phyloP scores from a whole-genome alignment of 2,888 invertebrate genomes.

The Disparrhopalites patrizii region DNA sequence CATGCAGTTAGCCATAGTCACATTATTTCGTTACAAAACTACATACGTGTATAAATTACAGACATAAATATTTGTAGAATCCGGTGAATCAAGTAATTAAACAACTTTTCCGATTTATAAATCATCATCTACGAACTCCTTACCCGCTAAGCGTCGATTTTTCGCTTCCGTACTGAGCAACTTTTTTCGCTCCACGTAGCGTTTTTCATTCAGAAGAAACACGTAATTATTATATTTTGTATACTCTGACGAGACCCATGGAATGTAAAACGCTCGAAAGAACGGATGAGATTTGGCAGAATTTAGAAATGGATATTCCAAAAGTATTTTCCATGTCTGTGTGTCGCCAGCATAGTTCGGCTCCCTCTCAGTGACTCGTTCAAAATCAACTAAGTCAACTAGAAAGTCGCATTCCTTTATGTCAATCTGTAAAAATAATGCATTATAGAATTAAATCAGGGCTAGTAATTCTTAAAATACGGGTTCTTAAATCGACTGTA shows the following conservation, averaged over 20 bases:
- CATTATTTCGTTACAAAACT: too few species aligned
- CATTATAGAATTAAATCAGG: not conserved
- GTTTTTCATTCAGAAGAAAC: conserved; percentile 55
- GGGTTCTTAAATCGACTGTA: not conserved
- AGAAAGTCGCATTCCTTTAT: conserved; percentile 77
- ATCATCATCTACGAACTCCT: conserved; percentile 42
- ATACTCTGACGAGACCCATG: conserved; percentile 65
- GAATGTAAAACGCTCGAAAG: conserved; percentile 83
- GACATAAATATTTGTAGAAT: too few species aligned
- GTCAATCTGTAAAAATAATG: conserved; percentile 63
- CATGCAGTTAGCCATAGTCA: too few species aligned
- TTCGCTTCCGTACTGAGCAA: conserved; percentile 33
- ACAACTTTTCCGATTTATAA: too few species aligned
- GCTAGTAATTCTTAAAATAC: not conserved
- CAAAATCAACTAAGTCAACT: conserved; percentile 70
- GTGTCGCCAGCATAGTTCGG: conserved; percentile 70
- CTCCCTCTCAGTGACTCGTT: conserved; percentile 64
- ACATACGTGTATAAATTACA: too few species aligned
- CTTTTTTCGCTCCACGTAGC: not conserved
- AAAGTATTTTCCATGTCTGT: conserved; percentile 67
- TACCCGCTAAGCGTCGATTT: conserved; percentile 30
- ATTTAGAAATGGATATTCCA: conserved; percentile 70
- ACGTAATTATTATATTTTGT: conserved; percentile 69
- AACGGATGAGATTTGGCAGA: conserved; percentile 64
- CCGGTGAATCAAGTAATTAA: too few species aligned